Evolutionary conservation across 2,113 vertebrate genomes (phyloP).

Genomic region (Cariama cristata): DNA sequence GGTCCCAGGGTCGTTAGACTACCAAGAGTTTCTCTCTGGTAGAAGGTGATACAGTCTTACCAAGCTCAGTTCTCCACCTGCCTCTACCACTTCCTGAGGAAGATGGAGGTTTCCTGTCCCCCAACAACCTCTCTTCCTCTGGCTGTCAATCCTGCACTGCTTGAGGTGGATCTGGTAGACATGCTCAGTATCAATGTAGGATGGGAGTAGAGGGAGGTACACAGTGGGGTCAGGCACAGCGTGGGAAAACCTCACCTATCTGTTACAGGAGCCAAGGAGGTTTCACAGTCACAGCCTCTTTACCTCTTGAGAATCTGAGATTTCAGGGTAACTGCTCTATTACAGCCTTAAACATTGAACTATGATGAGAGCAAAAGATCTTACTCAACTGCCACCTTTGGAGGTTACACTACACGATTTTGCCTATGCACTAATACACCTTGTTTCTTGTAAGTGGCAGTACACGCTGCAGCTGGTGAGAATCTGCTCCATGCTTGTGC

Average conservation of each 20-base stretch:
- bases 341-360: background rate
- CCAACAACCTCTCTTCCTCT: background rate
- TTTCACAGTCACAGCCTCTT: background rate
- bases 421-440: background rate
- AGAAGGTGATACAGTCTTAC: background rate
- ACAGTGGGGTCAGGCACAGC: background rate
- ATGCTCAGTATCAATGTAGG: background rate
- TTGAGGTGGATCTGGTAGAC: background rate
- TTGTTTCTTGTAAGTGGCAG: background rate
- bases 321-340: fast-evolving
- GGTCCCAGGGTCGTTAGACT: background rate
- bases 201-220: background rate
- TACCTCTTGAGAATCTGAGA: background rate
- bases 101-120: background rate
- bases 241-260: background rate
- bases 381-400: background rate
- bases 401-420: background rate
- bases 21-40: background rate
- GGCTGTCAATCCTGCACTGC: background rate
- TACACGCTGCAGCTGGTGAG: background rate
- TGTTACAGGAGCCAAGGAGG: background rate
- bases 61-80: background rate
- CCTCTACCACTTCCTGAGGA: background rate
- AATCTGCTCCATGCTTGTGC: background rate
- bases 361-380: background rate